Evolutionary conservation across 2,888 invertebrate species (phyloP).

Genomic region (Cyclophora albipunctata): DNA sequence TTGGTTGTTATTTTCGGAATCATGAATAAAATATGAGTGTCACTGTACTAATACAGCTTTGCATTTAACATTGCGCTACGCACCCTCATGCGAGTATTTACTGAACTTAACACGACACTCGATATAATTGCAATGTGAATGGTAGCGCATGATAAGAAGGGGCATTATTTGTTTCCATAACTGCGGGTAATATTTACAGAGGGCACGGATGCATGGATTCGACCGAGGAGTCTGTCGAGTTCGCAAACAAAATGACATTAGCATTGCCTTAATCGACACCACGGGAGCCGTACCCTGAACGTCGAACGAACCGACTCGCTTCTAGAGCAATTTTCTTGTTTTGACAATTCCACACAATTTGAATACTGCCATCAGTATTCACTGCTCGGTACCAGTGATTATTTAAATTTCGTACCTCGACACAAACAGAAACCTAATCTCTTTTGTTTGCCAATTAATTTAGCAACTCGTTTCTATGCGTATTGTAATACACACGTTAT

Average conservation of each 20-base stretch:
- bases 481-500: slow-evolving; percentile 7
- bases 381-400: slow-evolving; percentile 46
- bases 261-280: slow-evolving; percentile 64
- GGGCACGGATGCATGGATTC: slow-evolving; percentile 37
- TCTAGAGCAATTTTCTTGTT: slow-evolving; percentile 54
- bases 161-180: slow-evolving; percentile 37
- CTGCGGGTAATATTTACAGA: slow-evolving; percentile 37
- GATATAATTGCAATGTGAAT: slow-evolving; percentile 37
- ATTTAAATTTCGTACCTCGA: slow-evolving; percentile 57
- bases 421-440: slow-evolving; percentile 49
- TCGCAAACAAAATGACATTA: slow-evolving; percentile 63
- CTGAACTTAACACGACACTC: slow-evolving; percentile 16
- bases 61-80: too few species aligned
- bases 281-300: slow-evolving; percentile 40
- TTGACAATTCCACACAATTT: slow-evolving; percentile 54
- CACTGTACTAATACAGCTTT: too few species aligned
- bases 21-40: too few species aligned
- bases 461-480: slow-evolving; percentile 36
- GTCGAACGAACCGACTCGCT: slow-evolving; percentile 33
- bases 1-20: too few species aligned
- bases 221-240: slow-evolving; percentile 47
- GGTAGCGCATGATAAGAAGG: slow-evolving; percentile 39
- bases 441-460: slow-evolving; percentile 53
- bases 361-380: slow-evolving; percentile 56
- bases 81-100: slow-evolving; percentile 1